Base-by-base conservation (phyloP, 2,888 invertebrate species). In the Polietes domitor region DNA sequence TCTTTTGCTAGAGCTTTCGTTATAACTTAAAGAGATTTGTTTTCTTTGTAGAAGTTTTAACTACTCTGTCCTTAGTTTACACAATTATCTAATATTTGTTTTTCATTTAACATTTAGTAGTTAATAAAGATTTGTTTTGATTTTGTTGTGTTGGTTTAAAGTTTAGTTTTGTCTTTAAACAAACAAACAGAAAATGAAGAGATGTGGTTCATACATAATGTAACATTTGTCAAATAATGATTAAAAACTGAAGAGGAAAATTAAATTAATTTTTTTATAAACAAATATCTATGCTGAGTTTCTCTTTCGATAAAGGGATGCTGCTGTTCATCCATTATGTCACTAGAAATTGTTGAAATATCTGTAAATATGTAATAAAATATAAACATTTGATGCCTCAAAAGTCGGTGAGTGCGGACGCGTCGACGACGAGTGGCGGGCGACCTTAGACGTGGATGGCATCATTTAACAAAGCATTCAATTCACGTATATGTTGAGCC, bases 401-500 rank as follows among this genome's bases (percentile, higher is more conserved):
- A 61, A 17, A 26, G 28, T 61, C 28, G n/a, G 37, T 19, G 10
- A 37, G 65, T 19, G 9, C 10, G 1, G 37, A 10, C 10, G 37
- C 37, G 26, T 55, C 37, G 17, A 43, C 37, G 6, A 37, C 37
- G 0, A 53, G n/a, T n/a, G n/a, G n/a, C n/a, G n/a, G n/a, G n/a
- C 53, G 63, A 47, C 50, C 58, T 89, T 91, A 92, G 84, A 90
- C 85, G 61, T 91, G 88, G 83, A 94, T 93, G 77, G 94, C 94
- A 90, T 96, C 96, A 86, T 95, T 95, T 87, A 96, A 92, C 41
- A 97, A 93, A 88, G 95, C 94, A 89, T 94, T 94, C 87, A 96
- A 93, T 92, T 98, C 98, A 92, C 96, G 97, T 89, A 95, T 94
- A 92, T 99, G 98, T 89, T 97, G 97, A 90, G 97, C 97, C 94